phyloP scores from a whole-genome alignment of 1,140 invertebrate genomes.

The Caenorhabditis briggsae region DNA sequence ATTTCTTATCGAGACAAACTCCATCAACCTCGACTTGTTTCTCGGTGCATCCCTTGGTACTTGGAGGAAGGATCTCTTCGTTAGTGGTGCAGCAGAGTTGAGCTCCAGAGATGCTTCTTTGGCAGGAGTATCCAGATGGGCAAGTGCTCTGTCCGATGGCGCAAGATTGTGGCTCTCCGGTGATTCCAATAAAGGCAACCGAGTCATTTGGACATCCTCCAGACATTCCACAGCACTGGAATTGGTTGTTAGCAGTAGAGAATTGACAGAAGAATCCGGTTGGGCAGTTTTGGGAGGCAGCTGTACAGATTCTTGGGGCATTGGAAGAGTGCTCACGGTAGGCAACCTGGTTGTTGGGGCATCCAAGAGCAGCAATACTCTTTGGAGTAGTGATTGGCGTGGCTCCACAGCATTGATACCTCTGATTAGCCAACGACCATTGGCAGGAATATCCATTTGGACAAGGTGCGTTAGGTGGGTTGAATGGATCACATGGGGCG shows the following conservation, averaged over 20 bases:
- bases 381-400: constrained; percentile 76
- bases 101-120: constrained; percentile 71
- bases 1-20: constrained; percentile 69
- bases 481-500: constrained; percentile 77
- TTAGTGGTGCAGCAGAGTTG: constrained; percentile 77
- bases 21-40: constrained; percentile 77
- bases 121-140: constrained; percentile 76
- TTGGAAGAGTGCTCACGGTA: constrained; percentile 73
- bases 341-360: constrained; percentile 74
- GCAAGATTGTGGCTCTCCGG: constrained; percentile 76
- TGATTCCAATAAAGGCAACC: constrained; percentile 76
- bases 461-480: constrained; percentile 77
- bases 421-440: constrained; percentile 77
- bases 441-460: constrained; percentile 76
- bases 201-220: constrained; percentile 77
- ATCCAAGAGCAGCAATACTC: constrained; percentile 72
- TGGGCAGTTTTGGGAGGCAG: constrained; percentile 77
- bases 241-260: constrained; percentile 75
- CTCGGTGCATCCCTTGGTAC: constrained; percentile 68
- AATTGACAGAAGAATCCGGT: constrained; percentile 76
- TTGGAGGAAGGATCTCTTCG: constrained; percentile 59
- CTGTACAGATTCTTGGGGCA: constrained; percentile 75
- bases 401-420: constrained; percentile 76
- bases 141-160: constrained; percentile 77
- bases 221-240: constrained; percentile 77